Evolutionary conservation across 2,888 invertebrate genomes (phyloP), one percentile per base, ranked within the genome.

Genomic region (Colletes collaris): DNA sequence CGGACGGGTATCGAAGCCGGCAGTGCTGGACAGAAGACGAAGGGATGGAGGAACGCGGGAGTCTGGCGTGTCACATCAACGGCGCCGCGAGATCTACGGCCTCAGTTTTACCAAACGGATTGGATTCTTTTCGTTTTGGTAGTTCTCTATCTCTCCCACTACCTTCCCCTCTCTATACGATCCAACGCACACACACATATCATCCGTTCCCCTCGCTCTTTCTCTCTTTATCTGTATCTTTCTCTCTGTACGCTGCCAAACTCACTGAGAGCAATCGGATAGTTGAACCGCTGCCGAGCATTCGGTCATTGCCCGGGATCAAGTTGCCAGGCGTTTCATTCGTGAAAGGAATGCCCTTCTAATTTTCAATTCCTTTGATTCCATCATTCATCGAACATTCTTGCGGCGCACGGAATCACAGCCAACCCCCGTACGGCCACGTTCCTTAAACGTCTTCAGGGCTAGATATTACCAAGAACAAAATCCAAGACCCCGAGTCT

Each of bases 21-120:
- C 87, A 84, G 85, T 75, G 78, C 73, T 64, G 82, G 64, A 58
- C 79, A 72, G 78, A 81, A 76, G 81, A 78, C 75, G 77, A 84
- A 76, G 81, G 72, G 73, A 81, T 84, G 69, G 76, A 76, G 79
- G 76, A 71, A 76, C 72, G 84, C 79, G 81, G 84, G 73, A 86
- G 81, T 73, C 81, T 63, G 76, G 82, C 87, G 89, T 89, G 89
- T 89, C 90, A 90, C 91, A 90, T 91, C 91, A 90, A 90, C 90
- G 86, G 88, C 87, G 89, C 90, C 91, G 90, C 90, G 89, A 91
- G 91, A 92, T 91, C 91, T 91, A 91, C 90, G 89, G 86, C 88
- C 87, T 82, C 83, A 83, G 85, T 88, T 84, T 88, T 86, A 77
- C 84, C 79, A 86, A 84, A 85, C 79, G 81, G 76, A 74, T 82